These are phyloP conservation scores for Drosophila mayaguana DNA, from an alignment of 2,888 invertebrate species.

Conservation along the genomic window DNA sequence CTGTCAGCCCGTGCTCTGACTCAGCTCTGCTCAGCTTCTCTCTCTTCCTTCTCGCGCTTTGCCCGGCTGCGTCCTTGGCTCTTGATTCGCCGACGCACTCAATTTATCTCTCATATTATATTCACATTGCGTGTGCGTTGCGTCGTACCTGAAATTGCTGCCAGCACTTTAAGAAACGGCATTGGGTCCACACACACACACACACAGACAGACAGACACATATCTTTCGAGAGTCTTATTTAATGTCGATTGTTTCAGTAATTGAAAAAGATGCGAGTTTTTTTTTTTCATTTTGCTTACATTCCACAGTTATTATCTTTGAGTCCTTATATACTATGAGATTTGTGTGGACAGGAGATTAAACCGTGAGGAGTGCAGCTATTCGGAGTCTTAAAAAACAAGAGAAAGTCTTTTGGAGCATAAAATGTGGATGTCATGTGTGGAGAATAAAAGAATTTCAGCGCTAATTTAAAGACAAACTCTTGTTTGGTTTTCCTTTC, in stretches of 20 bases:
- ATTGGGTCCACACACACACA: conserved; percentile 21
- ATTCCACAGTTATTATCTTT: neutral
- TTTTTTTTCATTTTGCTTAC: conserved; percentile 3
- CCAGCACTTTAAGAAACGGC: conserved; percentile 47
- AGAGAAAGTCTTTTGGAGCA: neutral
- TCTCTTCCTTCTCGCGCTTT: neutral
- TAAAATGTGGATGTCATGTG: neutral
- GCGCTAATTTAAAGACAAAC: neutral
- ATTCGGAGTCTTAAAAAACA: neutral
- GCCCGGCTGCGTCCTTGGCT: conserved; percentile 12
- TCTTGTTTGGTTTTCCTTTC: too few relatives aligned
- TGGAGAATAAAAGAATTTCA: neutral
- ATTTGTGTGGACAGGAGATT: neutral
- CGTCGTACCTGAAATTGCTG: conserved; percentile 56
- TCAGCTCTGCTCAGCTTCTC: neutral
- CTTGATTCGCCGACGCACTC: conserved; percentile 55
- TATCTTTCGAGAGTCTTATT: conserved; percentile 35
- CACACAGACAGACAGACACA: conserved; percentile 23
- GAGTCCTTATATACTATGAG: neutral
- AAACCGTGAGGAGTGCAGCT: neutral
- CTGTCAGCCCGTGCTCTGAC: neutral
- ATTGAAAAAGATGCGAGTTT: conserved; percentile 18
- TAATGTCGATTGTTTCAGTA: conserved; percentile 34
- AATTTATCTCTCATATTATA: conserved; percentile 68
- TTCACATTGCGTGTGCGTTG: conserved; percentile 65